Conservation (phyloP, 2,113 vertebrate genomes). For the Otus sunia region DNA sequence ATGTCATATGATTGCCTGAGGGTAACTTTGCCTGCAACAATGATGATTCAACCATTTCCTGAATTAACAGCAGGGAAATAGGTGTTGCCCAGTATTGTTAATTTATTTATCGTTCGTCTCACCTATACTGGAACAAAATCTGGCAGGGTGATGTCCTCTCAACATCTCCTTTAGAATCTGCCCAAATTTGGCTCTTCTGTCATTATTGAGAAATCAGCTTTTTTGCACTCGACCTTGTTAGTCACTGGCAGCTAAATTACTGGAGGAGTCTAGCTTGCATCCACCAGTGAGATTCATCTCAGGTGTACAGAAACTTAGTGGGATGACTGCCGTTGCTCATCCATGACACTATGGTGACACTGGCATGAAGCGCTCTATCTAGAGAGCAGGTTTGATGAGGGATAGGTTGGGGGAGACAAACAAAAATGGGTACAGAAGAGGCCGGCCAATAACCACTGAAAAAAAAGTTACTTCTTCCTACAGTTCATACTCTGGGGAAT, state of each 20-base stretch:
- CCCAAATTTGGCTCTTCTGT: background rate
- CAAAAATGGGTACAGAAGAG: background rate
- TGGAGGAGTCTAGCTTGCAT: background rate
- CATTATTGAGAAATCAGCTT: background rate
- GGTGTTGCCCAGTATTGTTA: background rate
- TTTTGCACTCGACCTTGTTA: background rate
- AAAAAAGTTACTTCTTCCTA: background rate
- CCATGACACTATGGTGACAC: rapidly evolving
- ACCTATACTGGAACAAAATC: background rate
- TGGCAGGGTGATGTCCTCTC: background rate
- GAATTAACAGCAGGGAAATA: background rate
- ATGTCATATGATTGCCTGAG: background rate
- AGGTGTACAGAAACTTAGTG: background rate
- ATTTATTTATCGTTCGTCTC: background rate
- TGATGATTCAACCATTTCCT: background rate
- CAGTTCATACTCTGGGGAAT: background rate
- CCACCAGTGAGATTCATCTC: background rate
- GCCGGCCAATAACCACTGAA: background rate
- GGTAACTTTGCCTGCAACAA: background rate
- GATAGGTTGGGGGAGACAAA: background rate
- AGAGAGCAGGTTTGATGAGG: background rate
- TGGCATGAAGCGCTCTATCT: background rate
- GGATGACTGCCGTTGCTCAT: background rate
- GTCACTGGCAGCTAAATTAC: rapidly evolving
- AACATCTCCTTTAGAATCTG: background rate